Base-by-base conservation (phyloP, 2,888 invertebrate genomes). In the Drosophila glabriapex region DNA sequence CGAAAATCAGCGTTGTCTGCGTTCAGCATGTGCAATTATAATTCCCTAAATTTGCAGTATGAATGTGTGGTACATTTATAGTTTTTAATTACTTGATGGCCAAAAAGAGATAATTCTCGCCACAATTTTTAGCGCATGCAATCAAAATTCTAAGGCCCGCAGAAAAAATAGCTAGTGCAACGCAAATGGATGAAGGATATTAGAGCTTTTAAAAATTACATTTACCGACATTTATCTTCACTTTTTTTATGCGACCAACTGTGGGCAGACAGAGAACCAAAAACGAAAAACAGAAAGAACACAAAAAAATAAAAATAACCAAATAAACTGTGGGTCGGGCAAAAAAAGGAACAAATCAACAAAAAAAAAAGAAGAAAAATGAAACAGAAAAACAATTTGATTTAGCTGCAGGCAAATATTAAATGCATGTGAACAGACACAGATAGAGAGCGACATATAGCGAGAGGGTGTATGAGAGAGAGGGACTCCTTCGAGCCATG, bases 321-420 rank as follows among this genome's bases (percentile, higher is more conserved):
- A 52, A 56, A 64, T 62, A 70, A 68, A 70, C 61, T 70, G 68
- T 61, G 39, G 28, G 69, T 61, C 16, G 52, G 16, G 19, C 16
- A 35, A 53, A 46, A 54, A 35, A 49, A 41, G 59, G 59, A 19
- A 22, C 50, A 43, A 54, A 52, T 19, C 33, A 56, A 50, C 22
- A 10, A 50, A 50, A 12, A 5, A 64, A 74, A 80, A 77, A 62
- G 22, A 10, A n/a, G n/a, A 64, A 82, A 82, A 79, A 67, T 74
- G 73, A 76, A 73, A 67, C 72, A 79, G 73, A 77, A 85, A 85
- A 86, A 85, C 82, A 80, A 86, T 85, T 86, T 86, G 86, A 86
- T 86, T 86, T 86, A 86, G 85, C 83, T 86, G 78, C 83, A 78
- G 79, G 85, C 84, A 78, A 83, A 85, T 84, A 85, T 85, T 82